Percentiles rank a stretch among this genome's conserved stretches.
Evolutionary conservation across 2,888 invertebrate genomes (phyloP).

Genomic region (Polydrusus cervinus): DNA sequence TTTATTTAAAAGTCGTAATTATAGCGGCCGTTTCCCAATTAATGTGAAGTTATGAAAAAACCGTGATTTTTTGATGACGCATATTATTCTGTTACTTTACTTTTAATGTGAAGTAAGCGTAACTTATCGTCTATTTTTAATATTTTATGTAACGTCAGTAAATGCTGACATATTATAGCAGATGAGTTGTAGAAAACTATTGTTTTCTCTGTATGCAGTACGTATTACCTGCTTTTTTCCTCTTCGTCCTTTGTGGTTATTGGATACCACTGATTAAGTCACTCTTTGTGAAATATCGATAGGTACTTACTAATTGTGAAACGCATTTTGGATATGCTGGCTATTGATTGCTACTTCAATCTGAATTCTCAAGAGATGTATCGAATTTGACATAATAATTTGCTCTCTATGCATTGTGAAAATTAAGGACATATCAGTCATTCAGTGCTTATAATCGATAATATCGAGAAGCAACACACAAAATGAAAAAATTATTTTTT

Average conservation of each 20-base stretch:
- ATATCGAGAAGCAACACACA: constrained; percentile 33
- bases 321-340: constrained; percentile 33
- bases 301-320: constrained; percentile 1
- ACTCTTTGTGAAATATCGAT: neutral
- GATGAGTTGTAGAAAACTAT: no score
- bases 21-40: constrained; percentile 29
- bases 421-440: constrained; percentile 46
- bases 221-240: no score
- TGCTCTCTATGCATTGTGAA: constrained; percentile 40
- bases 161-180: no score
- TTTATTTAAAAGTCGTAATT: constrained; percentile 48
- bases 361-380: constrained; percentile 36
- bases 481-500: constrained; percentile 21
- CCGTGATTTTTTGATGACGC: no score
- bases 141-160: no score
- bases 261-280: neutral
- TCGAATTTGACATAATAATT: constrained; percentile 46
- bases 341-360: constrained; percentile 46
- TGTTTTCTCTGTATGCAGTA: constrained; percentile 21
- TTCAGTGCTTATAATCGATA: constrained; percentile 41
- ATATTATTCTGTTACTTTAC: no score
- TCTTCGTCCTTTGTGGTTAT: no score
- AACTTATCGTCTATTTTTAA: no score
- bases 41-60: no score
- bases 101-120: no score